Base-by-base conservation (phyloP, 2,113 vertebrate genomes). In the Percina caprodes region DNA sequence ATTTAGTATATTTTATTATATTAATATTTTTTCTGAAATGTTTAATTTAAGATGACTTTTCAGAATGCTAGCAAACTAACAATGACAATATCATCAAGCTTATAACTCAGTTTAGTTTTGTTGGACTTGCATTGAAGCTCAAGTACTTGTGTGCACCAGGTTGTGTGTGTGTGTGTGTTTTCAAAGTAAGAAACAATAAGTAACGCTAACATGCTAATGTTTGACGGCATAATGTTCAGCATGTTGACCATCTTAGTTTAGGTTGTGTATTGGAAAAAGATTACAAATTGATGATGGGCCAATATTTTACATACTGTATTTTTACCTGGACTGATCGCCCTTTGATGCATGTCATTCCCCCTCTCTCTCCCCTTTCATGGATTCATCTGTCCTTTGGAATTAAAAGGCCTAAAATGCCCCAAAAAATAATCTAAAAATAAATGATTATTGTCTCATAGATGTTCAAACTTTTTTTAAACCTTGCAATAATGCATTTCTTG, bases 381-480 rank as follows among this genome's bases (percentile, higher is more conserved):
- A 3, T 30, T 30, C 30, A 30, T 30, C 30, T 30, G 4, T 30
- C 30, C 30, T 30, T 3, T 30, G 30, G 30, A 30, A 30, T 30
- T 30, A 30, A 2, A 30, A 30, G n/a, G 30, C 30, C 30, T 30
- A 30, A 30, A 30, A 30, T 30, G 30, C 30, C 30, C 26, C 30
- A 30, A 30, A 30, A 30, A 30, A 30, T 30, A 3, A 30, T 30
- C 30, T 0, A 30, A 30, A 30, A 30, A 30, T 30, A 30, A 30
- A 30, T 30, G 30, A 30, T 30, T 30, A 30, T 30, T 66, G 7
- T 48, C n/a, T 75, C 35, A 35, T 49, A 19, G 24, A 56, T 8
- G 9, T 16, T 62, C 4, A 35, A 77, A 73, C 13, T 8, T 77
- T 56, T 77, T 69, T 54, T 61, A 55, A 70, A 51, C 26, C 33